These are phyloP conservation scores for Phalacrocorax aristotelis DNA, from an alignment of 2,113 vertebrate species.

Conservation along the genomic window DNA sequence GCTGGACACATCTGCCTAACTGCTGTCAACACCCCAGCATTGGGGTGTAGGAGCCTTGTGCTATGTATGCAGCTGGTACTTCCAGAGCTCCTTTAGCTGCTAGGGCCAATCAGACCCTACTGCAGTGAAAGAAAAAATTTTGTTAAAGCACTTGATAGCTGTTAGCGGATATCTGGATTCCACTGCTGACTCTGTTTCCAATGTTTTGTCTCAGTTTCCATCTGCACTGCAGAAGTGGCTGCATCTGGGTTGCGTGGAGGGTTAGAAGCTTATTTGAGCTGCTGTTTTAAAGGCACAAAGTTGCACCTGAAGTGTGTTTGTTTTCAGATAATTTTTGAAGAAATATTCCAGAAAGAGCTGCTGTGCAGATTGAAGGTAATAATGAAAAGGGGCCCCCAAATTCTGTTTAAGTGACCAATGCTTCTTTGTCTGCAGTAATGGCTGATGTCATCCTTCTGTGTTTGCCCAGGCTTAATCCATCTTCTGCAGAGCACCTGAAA, in stretches of 20 bases:
- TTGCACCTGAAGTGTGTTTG: neutral
- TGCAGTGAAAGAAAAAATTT: neutral
- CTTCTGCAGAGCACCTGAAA: neutral
- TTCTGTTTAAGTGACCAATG: neutral
- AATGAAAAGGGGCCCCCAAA: neutral
- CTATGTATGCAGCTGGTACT: neutral
- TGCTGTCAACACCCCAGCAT: neutral
- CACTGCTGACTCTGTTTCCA: neutral
- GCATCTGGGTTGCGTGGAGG: neutral
- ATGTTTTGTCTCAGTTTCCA: neutral
- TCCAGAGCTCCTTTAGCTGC: neutral
- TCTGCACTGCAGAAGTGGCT: neutral
- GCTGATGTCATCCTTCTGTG: neutral
- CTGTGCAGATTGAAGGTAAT: neutral
- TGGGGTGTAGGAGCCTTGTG: neutral
- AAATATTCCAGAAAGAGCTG: neutral
- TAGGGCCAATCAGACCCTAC: neutral
- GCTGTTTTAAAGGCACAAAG: accelerated
- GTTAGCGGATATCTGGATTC: accelerated
- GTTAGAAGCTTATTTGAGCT: accelerated
- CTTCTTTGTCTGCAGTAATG: neutral
- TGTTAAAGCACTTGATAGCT: neutral
- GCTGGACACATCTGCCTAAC: neutral
- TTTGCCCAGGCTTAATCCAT: neutral
- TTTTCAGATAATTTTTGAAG: neutral